Evolutionary conservation across 1,140 invertebrate genomes (phyloP), one percentile per base, ranked within the genome.

Genomic region (Philopotamus ludificatus): DNA sequence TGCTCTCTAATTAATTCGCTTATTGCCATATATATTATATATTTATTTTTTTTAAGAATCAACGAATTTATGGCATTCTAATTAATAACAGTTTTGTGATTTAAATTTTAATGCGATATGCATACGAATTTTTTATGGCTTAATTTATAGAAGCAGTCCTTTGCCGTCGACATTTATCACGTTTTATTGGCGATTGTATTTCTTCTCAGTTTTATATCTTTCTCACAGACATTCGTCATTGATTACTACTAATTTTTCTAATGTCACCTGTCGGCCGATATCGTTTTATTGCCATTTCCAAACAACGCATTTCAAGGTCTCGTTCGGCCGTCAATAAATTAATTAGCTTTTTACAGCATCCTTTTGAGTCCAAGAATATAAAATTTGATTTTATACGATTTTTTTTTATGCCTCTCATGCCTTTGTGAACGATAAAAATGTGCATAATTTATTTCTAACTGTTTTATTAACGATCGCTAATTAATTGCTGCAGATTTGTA

Each of bases 161-260:
- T 9, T 9, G 16, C 16, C 12, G 12, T 9, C n/a, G 58, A 61
- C 58, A 61, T 61, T 61, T 61, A 61, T 61, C 44, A 39, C 55
- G 39, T 58, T 58, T 60, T 60, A 60, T 60, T 60, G 39, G 23
- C 34, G 44, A 45, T 60, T 60, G 25, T 60, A 47, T 26, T 60
- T 60, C 28, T n/a, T 23, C 34, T 42, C 45, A 45, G 25, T 59
- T 59, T 39, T 28, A 28, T 54, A 8, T 54, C 18, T 39, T n/a
- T 16, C 22, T 42, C 1, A 22, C 9, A 49, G 57, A 57, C 54
- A 57, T 60, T 23, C 41, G 57, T 60, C 57, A 60, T 18, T 22
- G 44, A 16, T 57, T 39, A 18, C n/a, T 47, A 60, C 22, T 60
- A 47, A 47, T 60, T 60, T 60, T 60, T 60, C 41, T 47, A 21